Evolutionary conservation across 2,113 vertebrate genomes (phyloP).

Genomic region (Varanus salvator): DNA sequence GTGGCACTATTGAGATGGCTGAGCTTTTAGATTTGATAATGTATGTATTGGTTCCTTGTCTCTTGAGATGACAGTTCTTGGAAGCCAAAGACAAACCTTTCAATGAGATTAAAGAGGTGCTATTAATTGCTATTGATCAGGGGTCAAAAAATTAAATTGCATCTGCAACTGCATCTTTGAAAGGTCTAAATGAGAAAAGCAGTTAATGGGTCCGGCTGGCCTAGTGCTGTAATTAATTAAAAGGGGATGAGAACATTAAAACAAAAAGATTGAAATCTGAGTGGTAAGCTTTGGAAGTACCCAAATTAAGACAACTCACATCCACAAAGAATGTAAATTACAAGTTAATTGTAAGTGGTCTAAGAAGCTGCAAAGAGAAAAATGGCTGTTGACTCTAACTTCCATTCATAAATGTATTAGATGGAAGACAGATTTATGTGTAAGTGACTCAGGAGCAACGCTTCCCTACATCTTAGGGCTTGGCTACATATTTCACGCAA

Average conservation of each 20-base stretch:
- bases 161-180: slow-evolving; percentile 83
- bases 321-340: not conserved
- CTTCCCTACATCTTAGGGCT: not conserved
- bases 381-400: not conserved
- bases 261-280: slow-evolving; percentile 40
- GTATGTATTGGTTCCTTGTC: slow-evolving; percentile 47
- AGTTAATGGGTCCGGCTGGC: slow-evolving; percentile 86
- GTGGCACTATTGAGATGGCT: rapidly evolving
- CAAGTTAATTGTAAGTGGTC: slow-evolving; percentile 8
- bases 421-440: not conserved
- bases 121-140: slow-evolving; percentile 97
- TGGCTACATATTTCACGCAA: not conserved
- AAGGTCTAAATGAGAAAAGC: slow-evolving; percentile 84
- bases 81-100: slow-evolving; percentile 83
- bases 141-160: slow-evolving; percentile 94
- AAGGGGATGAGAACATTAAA: slow-evolving; percentile 75
- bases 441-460: not conserved
- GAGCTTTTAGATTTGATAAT: slow-evolving; percentile 48
- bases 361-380: not conserved
- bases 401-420: not conserved
- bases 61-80: slow-evolving; percentile 68
- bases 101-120: slow-evolving; percentile 92
- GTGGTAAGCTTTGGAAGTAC: slow-evolving; percentile 46
- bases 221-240: slow-evolving; percentile 90
- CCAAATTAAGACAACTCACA: slow-evolving; percentile 14